Evolutionary conservation across 2,113 vertebrate genomes (phyloP), one percentile per base, ranked within the genome.

Genomic region (Malurus cyaneus): DNA sequence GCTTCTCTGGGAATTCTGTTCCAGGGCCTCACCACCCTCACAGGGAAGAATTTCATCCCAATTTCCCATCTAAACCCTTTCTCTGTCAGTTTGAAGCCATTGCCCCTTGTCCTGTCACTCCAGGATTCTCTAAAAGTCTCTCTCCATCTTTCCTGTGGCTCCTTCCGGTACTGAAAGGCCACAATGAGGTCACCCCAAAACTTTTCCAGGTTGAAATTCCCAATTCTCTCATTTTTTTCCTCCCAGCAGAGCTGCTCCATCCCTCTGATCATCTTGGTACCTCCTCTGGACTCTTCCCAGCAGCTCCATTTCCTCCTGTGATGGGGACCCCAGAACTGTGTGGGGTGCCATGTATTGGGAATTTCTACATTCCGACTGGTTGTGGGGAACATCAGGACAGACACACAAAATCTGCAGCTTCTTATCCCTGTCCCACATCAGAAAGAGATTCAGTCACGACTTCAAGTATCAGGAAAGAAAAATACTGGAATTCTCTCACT

Each of bases 351-450:
- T 14, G 7, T 12, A 11, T 12, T 5, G 46, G n/a, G 23, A 29
- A 32, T 28, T 89, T 17, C 32, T 15, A 18, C 12, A 5, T 47
- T 32, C 56, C 36, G 52, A 8, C 8, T 6, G 5, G 2, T 57
- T 31, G 8, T 15, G 7, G 32, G 39, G 32, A 36, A 86, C 32
- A 61, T 28, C 23, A 46, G 61, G 31, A 18, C 31, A 32, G 42
- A 19, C 16, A 49, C 16, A 74, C 7, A 59, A 23, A 59, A 62
- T 26, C 66, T 59, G 14, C 49, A 73, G 28, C 12, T 60, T 41
- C 12, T 57, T 44, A 11, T 26, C 2, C 0, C 26, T 32, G 39
- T 6, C 42, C 44, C 11, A 49, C 21, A 18, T 0, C 0, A 15
- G 49, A 54, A 8, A 65, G 13, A 25, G 12, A 36, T 16, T 4